Conservation (phyloP, 2,888 invertebrate genomes). For the Thymelicus acteon region DNA sequence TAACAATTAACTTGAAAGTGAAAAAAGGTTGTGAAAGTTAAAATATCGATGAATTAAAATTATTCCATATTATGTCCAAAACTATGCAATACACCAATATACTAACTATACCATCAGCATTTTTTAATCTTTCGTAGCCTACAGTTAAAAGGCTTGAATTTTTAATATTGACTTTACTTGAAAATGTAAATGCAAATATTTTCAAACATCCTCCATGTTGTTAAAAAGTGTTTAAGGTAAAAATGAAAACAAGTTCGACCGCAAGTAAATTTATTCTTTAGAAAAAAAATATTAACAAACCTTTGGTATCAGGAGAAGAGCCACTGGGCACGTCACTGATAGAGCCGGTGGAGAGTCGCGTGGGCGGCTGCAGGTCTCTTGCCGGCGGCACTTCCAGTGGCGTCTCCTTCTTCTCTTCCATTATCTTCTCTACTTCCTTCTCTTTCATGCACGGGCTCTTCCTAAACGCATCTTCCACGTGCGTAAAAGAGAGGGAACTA, state of each 20-base stretch:
- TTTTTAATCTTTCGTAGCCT: no score
- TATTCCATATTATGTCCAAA: no score
- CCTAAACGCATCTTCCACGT: conserved; percentile 80
- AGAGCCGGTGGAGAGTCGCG: conserved; percentile 85
- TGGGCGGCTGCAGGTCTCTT: conserved; percentile 69
- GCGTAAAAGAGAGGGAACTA: conserved; percentile 77
- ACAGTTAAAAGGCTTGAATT: no score
- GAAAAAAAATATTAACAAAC: conserved; percentile 45
- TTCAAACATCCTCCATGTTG: no score
- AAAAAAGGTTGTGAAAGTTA: no score
- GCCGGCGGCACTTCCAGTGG: conserved; percentile 55
- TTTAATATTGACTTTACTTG: no score
- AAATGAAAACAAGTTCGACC: neutral
- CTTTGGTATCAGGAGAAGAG: conserved; percentile 87
- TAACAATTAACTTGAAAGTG: no score
- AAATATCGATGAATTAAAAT: no score
- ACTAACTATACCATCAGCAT: no score
- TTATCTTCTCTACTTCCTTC: conserved; percentile 66
- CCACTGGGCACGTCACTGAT: conserved; percentile 87
- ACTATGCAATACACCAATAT: no score
- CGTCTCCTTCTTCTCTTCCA: conserved; percentile 58
- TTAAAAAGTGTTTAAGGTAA: no score
- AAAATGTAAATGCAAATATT: no score
- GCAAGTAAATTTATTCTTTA: neutral
- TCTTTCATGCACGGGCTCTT: conserved; percentile 75